phyloP scores from a whole-genome alignment of 2,888 invertebrate species.

The Diabrotica balteata region DNA sequence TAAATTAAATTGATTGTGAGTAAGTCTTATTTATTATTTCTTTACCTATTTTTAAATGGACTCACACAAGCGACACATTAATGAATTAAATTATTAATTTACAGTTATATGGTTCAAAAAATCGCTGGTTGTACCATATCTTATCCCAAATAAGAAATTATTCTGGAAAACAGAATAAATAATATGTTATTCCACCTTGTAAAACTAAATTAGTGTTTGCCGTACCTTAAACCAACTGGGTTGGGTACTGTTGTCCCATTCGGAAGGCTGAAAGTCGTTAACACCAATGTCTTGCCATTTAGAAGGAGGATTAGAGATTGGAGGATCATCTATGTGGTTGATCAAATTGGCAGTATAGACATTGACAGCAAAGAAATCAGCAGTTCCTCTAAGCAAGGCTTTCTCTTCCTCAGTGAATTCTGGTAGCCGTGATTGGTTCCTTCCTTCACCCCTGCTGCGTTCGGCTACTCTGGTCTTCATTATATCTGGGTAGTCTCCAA shows the following conservation, averaged over 20 bases:
- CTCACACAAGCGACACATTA: too few species aligned
- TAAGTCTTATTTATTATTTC: too few species aligned
- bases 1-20: too few species aligned
- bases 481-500: constrained; percentile 71
- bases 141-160: not conserved
- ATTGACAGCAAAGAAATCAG: constrained; percentile 79
- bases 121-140: too few species aligned
- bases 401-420: constrained; percentile 68
- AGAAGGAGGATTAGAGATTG: constrained; percentile 24
- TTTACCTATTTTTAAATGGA: too few species aligned
- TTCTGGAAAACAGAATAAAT: not conserved
- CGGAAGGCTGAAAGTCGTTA: constrained; percentile 14
- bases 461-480: constrained; percentile 67
- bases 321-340: constrained; percentile 26
- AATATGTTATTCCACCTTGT: not conserved
- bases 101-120: not conserved
- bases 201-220: too few species aligned
- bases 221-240: constrained; percentile 20
- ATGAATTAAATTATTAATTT: too few species aligned
- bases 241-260: constrained; percentile 30
- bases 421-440: constrained; percentile 68
- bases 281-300: constrained; percentile 29
- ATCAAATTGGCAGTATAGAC: constrained; percentile 69
- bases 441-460: constrained; percentile 67
- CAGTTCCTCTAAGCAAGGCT: constrained; percentile 66